These are phyloP conservation scores for Rhinoptilus africanus DNA, from an alignment of 2,113 vertebrate species.

Conservation along the genomic window DNA sequence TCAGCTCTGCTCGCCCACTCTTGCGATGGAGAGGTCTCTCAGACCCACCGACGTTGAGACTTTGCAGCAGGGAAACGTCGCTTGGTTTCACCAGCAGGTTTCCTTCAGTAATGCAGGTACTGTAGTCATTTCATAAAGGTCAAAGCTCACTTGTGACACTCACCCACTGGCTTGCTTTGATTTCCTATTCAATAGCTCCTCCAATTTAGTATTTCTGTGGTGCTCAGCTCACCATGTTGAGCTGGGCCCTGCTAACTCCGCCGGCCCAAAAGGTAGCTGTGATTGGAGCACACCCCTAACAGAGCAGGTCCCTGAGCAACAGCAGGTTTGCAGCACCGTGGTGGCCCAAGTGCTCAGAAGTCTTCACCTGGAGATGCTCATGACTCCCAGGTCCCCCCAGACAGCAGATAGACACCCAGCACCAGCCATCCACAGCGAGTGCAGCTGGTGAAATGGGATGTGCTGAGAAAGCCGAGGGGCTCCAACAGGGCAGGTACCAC, in stretches of 20 bases:
- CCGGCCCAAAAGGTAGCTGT: neutral
- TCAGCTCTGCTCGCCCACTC: neutral
- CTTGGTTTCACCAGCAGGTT: neutral
- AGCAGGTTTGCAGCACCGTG: neutral
- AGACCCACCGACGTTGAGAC: neutral
- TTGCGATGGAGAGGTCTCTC: neutral
- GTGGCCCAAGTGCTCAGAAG: neutral
- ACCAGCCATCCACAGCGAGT: neutral
- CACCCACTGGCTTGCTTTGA: neutral
- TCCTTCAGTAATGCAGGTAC: neutral
- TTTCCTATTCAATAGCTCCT: neutral
- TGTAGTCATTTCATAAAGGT: neutral
- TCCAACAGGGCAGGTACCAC: neutral
- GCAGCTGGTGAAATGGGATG: accelerated
- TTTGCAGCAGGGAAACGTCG: neutral
- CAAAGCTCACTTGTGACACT: neutral
- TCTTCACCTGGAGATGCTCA: neutral
- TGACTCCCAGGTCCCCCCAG: accelerated
- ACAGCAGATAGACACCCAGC: accelerated
- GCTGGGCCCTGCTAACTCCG: neutral
- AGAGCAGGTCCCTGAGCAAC: neutral
- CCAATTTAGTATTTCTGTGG: neutral
- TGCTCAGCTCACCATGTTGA: accelerated
- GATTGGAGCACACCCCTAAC: neutral
- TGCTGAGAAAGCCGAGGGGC: neutral